Percentiles rank a stretch among this genome's conserved stretches.
These are phyloP conservation scores for Lithobates pipiens DNA, from an alignment of 2,797 vertebrate species.

Conservation along the genomic window DNA sequence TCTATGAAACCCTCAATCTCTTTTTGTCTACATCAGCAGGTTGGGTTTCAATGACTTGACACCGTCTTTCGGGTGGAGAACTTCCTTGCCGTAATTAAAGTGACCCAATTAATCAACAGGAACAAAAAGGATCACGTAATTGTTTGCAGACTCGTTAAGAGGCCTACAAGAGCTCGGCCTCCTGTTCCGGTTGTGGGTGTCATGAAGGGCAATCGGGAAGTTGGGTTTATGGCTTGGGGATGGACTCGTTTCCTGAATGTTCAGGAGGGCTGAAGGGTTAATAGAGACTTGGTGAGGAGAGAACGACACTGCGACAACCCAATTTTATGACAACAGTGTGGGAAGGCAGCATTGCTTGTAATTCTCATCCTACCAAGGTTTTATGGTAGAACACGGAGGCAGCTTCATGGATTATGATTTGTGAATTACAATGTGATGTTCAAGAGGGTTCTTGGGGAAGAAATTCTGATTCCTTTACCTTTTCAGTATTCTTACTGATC, in stretches of 20 bases:
- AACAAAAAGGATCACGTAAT: background rate
- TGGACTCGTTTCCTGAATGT: background rate
- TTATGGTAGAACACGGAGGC: slow-evolving; percentile 11
- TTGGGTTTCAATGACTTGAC: background rate
- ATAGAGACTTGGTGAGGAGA: background rate
- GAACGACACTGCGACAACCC: background rate
- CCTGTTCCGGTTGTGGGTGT: background rate
- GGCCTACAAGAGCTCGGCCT: background rate
- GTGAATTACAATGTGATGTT: slow-evolving; percentile 20
- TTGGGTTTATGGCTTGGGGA: background rate
- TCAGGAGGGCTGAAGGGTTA: slow-evolving; percentile 25
- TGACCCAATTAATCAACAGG: background rate
- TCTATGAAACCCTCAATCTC: background rate
- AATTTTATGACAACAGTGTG: slow-evolving; percentile 23
- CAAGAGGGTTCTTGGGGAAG: background rate
- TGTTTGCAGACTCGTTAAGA: slow-evolving; percentile 19
- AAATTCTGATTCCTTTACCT: background rate
- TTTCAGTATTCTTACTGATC: background rate
- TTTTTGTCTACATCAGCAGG: background rate
- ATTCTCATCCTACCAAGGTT: background rate
- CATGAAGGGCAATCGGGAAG: background rate
- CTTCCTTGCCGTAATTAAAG: slow-evolving; percentile 14
- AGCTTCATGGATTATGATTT: slow-evolving; percentile 14
- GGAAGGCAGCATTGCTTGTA: slow-evolving; percentile 7
- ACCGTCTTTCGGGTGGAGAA: background rate